A percentile compares a stretch with the other conserved stretches of the same genome.
These are phyloP conservation scores for Lepidurus couesii DNA, from an alignment of 1,140 invertebrate species.

Conservation along the genomic window DNA sequence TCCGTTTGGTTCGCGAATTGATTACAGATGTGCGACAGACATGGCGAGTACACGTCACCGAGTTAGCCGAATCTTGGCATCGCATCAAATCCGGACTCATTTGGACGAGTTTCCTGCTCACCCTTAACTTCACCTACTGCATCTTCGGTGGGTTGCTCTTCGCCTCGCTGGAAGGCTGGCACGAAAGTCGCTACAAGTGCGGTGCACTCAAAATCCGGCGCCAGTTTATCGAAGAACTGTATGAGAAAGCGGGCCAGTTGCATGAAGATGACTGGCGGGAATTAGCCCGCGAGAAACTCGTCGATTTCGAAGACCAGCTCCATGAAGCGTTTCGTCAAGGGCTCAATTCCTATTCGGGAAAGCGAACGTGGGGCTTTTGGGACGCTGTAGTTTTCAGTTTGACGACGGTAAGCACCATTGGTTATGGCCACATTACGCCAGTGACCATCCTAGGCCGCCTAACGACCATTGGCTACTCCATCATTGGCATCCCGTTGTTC, in stretches of 20 bases:
- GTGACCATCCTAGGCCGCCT: constrained; percentile 74
- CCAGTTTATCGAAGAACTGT: constrained; percentile 73
- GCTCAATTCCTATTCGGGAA: constrained; percentile 69
- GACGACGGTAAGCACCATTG: constrained; percentile 89
- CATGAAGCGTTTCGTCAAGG: constrained; percentile 75
- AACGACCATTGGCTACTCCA: constrained; percentile 85
- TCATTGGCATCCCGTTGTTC: constrained; percentile 90
- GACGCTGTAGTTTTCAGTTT: constrained; percentile 87
- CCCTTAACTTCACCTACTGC: constrained; percentile 34
- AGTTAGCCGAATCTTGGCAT: constrained; percentile 30
- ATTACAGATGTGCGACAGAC: constrained; percentile 31
- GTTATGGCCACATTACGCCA: constrained; percentile 89
- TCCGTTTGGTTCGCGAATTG: constrained; percentile 27
- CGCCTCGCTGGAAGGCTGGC: constrained; percentile 34
- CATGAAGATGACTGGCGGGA: constrained; percentile 83
- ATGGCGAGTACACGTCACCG: constrained; percentile 33
- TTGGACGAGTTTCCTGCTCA: constrained; percentile 29
- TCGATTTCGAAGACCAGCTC: constrained; percentile 79
- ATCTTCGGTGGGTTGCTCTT: constrained; percentile 33
- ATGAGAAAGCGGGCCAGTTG: constrained; percentile 53
- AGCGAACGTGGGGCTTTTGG: constrained; percentile 83
- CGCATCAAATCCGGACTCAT: constrained; percentile 32
- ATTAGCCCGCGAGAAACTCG: constrained; percentile 67
- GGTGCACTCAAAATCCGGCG: constrained; percentile 76
- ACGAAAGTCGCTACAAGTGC: constrained; percentile 61